Evolutionary conservation across 2,113 vertebrate species (phyloP).

Genomic region (Mesitornis unicolor): DNA sequence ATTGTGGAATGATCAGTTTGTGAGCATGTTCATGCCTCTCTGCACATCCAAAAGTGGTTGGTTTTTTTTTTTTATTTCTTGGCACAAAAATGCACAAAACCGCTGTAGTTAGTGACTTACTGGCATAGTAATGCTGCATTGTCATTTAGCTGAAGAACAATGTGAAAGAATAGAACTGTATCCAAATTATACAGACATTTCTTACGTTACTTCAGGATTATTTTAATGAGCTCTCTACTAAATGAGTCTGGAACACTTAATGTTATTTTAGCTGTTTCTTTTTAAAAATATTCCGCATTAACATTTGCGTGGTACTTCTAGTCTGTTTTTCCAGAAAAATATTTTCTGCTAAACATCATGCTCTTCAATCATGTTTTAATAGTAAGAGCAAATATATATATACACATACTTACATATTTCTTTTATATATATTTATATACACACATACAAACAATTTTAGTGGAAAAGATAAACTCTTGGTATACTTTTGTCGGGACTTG

Average conservation of each 20-base stretch:
- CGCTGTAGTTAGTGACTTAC: background rate
- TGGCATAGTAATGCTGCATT: background rate
- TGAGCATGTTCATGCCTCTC: background rate
- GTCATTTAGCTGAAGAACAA: background rate
- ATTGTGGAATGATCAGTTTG: background rate
- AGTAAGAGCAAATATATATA: background rate
- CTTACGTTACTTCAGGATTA: background rate
- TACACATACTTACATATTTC: accelerated
- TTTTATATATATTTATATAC: background rate
- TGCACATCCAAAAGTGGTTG: background rate
- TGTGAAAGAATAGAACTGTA: background rate
- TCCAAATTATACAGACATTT: slow-evolving; percentile 17
- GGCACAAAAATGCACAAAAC: background rate
- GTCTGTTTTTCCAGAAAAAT: background rate
- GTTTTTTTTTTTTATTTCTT: background rate
- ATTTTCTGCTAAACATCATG: background rate
- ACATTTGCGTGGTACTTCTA: background rate
- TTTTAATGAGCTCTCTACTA: background rate
- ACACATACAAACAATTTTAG: background rate
- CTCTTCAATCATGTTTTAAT: background rate
- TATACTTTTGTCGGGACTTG: background rate
- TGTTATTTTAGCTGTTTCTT: slow-evolving; percentile 17
- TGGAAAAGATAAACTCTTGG: background rate
- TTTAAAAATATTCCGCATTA: background rate
- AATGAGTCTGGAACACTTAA: slow-evolving; percentile 8